Base-by-base conservation (phyloP, 2,113 vertebrate species). In the Microtus ochrogaster region DNA sequence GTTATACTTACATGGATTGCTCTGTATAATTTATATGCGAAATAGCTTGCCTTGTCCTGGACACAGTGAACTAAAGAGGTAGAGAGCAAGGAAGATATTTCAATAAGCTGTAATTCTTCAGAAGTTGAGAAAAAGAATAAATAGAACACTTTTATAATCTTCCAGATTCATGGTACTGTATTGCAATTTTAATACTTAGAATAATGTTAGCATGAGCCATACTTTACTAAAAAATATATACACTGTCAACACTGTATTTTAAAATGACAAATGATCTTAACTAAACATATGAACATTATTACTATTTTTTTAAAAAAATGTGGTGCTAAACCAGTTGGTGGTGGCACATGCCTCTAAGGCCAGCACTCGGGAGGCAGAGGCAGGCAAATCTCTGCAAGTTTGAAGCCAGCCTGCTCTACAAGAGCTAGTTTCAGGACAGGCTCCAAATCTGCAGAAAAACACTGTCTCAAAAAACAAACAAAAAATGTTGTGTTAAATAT, bases 1-100 rank as follows among this genome's bases (percentile, higher is more conserved):
- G n/a, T 85, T 7, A 3, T 97, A 99, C 98, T 99, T 98, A 99
- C 99, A 74, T 99, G 98, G 78, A 99, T 99, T 94, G 99, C 99
- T 73, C 33, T 98, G 28, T 99, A 79, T 86, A 99, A 97, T 79
- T 98, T 98, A 73, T 98, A 98, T 66, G 99, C 98, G 95, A 99
- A 99, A 96, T 98, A 99, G 79, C 98, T 98, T 73, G 98, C 97
- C 94, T 98, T 99, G 96, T 99, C 99, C 94, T 98, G 98, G 92
- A 98, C 79, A 90, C 98, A 99, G 73, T 98, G 98, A 96, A 99
- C 99, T 99, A 94, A n/a, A 97, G 70, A 94, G 78, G 97, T 81
- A 96, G 22, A 96, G 36, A 85, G 17, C 94, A 52, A 96, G 97
- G 28, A 96, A 76, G 24, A 52, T n/a, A 81, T 21, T 85, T 97